Conservation (phyloP, 2,797 vertebrate genomes). For the Sciaenops ocellatus region DNA sequence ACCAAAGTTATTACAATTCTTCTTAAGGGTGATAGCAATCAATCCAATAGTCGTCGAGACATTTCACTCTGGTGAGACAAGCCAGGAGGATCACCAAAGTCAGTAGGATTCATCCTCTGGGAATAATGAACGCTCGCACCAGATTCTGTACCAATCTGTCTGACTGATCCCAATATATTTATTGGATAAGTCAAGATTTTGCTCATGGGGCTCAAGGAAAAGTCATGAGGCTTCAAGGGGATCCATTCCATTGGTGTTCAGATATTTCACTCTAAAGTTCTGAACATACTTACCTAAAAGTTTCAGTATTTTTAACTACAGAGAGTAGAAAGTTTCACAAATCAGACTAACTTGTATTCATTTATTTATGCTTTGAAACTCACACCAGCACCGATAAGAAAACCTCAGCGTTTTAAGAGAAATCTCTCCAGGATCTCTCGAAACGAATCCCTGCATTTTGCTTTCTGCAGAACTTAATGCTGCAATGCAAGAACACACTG, state of each 20-base stretch:
- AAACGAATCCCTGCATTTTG: neutral
- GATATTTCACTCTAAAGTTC: no score
- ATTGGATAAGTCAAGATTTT: no score
- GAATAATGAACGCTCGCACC: neutral
- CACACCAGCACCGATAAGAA: neutral
- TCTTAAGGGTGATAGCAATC: no score
- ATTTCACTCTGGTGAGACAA: neutral
- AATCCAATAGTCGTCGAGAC: no score
- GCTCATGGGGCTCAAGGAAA: no score
- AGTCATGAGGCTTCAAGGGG: no score
- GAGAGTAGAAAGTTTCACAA: neutral
- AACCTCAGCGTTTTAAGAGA: neutral
- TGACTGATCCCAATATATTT: neutral
- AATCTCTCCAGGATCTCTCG: neutral
- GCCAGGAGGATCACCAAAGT: no score
- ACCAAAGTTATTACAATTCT: no score
- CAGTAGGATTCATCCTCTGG: neutral
- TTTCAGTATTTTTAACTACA: neutral
- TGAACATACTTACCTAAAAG: no score
- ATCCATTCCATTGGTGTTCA: no score
- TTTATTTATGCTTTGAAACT: neutral
- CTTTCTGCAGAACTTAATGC: neutral
- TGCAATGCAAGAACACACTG: slow-evolving; percentile 5
- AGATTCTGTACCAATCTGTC: neutral
- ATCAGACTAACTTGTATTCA: neutral